These are phyloP conservation scores for Rhea americana DNA, from an alignment of 2,113 vertebrate genomes.

Conservation along the genomic window DNA sequence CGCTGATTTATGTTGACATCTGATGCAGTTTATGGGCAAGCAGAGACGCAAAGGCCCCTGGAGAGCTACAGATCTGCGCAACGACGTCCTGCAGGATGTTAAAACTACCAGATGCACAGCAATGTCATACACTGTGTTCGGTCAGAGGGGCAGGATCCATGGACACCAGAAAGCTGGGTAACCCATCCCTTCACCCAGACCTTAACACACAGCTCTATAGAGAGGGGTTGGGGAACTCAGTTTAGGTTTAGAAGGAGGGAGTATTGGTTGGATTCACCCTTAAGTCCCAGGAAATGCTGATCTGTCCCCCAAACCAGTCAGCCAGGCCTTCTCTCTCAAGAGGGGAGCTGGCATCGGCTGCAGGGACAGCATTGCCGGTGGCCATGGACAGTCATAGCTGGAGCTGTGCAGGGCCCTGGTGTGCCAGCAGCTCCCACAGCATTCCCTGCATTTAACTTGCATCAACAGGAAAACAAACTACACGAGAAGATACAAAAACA, in stretches of 20 bases:
- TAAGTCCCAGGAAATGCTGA: not conserved
- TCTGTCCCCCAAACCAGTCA: not conserved
- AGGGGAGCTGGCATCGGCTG: fast-evolving
- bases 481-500: not conserved
- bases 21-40: not conserved
- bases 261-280: not conserved
- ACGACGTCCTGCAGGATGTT: fast-evolving
- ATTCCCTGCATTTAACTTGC: not conserved
- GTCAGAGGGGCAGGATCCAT: not conserved
- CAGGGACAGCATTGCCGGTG: not conserved
- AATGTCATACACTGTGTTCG: fast-evolving
- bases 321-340: fast-evolving
- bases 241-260: not conserved
- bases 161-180: fast-evolving
- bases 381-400: not conserved
- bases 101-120: fast-evolving
- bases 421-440: not conserved
- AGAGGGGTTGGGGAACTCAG: fast-evolving
- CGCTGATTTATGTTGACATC: not conserved
- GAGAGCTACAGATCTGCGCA: fast-evolving
- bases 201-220: fast-evolving
- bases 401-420: not conserved
- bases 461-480: not conserved
- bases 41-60: fast-evolving
- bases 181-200: fast-evolving